These are phyloP conservation scores for Hermaeophaga mercurialis DNA, from an alignment of 2,888 invertebrate genomes.

Conservation along the genomic window DNA sequence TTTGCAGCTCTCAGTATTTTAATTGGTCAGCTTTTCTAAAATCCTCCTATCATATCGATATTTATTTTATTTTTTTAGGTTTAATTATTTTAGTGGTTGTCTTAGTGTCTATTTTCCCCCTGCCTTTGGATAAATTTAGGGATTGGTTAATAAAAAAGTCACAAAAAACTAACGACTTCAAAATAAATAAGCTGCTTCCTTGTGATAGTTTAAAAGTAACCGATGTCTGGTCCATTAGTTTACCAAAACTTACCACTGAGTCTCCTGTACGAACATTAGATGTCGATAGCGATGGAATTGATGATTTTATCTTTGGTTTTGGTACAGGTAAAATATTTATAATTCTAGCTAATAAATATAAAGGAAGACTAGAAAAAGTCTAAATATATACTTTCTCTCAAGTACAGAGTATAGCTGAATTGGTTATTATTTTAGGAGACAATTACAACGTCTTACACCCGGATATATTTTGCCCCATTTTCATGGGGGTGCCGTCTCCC, in stretches of 20 bases:
- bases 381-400: not conserved
- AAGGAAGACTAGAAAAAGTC: not conserved
- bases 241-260: slow-evolving; percentile 75
- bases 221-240: slow-evolving; percentile 70
- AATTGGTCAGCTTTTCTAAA: slow-evolving; percentile 54
- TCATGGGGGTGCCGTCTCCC: slow-evolving; percentile 67
- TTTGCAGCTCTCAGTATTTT: slow-evolving; percentile 65
- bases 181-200: slow-evolving; percentile 57
- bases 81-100: slow-evolving; percentile 68
- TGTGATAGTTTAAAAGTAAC: slow-evolving; percentile 65
- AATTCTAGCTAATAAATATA: not conserved
- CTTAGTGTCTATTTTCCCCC: slow-evolving; percentile 68
- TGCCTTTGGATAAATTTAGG: slow-evolving; percentile 65
- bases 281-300: slow-evolving; percentile 71
- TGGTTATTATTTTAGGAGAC: slow-evolving; percentile 43
- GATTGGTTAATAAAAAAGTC: slow-evolving; percentile 61
- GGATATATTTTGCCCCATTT: slow-evolving; percentile 67
- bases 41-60: too few species aligned
- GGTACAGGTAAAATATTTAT: slow-evolving; percentile 66
- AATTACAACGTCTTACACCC: slow-evolving; percentile 65
- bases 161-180: slow-evolving; percentile 29
- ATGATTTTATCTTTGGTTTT: slow-evolving; percentile 78
- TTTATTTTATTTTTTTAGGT: slow-evolving; percentile 55
- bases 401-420: not conserved
- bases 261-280: slow-evolving; percentile 74